Evolutionary conservation across 2,797 vertebrate species (phyloP).

Genomic region (Mus caroli): DNA sequence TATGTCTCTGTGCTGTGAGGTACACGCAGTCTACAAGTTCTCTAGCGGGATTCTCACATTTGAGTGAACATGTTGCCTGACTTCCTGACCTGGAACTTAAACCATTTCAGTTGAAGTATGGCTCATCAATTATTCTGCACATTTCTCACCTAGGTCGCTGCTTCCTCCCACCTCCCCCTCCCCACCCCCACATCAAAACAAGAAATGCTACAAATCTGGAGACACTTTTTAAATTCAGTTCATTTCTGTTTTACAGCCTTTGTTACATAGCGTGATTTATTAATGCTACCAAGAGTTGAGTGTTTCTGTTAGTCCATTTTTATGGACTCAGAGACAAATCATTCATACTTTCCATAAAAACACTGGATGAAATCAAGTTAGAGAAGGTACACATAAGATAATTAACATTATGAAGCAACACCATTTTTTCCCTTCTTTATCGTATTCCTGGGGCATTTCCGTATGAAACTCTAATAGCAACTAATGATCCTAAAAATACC

Average conservation of each 20-base stretch:
- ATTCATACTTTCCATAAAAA: conserved; percentile 42
- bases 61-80: conserved; percentile 47
- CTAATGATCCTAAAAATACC: conserved; percentile 73
- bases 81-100: conserved; percentile 55
- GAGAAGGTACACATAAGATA: conserved; percentile 28
- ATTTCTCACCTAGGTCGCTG: conserved; percentile 50
- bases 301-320: conserved; percentile 36
- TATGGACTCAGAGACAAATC: background rate
- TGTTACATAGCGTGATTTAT: conserved; percentile 75
- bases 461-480: conserved; percentile 56
- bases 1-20: background rate
- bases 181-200: conserved; percentile 81
- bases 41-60: conserved; percentile 38
- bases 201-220: conserved; percentile 78
- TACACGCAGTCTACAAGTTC: conserved; percentile 9
- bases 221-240: conserved; percentile 69
- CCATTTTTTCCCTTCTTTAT: conserved; percentile 16
- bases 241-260: conserved; percentile 69
- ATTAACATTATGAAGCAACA: background rate
- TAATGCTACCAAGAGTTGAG: conserved; percentile 75
- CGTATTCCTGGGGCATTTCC: background rate
- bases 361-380: conserved; percentile 15
- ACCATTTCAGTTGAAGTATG: conserved; percentile 52
- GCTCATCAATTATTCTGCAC: conserved; percentile 47
- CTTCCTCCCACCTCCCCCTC: conserved; percentile 81